Evolutionary conservation across 2,888 invertebrate species (phyloP).

Genomic region (Dicyrtomina minuta): DNA sequence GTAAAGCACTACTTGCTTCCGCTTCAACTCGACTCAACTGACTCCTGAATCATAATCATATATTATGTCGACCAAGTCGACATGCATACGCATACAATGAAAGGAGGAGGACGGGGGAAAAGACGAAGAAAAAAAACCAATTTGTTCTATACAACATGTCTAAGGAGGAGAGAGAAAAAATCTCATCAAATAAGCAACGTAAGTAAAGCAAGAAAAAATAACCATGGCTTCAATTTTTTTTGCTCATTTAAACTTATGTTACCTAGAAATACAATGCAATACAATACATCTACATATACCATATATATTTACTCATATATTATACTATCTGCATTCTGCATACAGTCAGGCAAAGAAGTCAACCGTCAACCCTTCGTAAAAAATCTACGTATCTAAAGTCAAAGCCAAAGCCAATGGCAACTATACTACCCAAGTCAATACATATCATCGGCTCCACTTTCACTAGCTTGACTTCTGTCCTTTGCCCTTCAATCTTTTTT

Average conservation of each 20-base stretch:
- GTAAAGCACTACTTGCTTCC: no score
- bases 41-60: no score
- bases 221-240: conserved; percentile 15
- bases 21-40: no score
- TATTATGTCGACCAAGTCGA: no score
- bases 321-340: no score
- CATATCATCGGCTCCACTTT: conserved; percentile 4
- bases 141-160: conserved; percentile 20
- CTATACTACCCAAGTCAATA: conserved; percentile 2
- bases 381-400: no score
- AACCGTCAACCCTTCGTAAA: no score
- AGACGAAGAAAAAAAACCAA: conserved; percentile 16
- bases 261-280: neutral
- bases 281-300: no score
- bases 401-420: no score
- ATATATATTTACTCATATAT: no score
- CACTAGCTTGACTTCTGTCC: neutral
- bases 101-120: no score
- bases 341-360: neutral
- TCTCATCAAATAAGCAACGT: conserved; percentile 27
- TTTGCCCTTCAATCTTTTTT: neutral
- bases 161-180: neutral
- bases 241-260: conserved; percentile 13
- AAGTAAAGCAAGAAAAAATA: neutral
- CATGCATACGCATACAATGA: no score